Percentiles rank a stretch among this genome's conserved stretches.
phyloP scores from a whole-genome alignment of 2,888 invertebrate species.

The Melanchra persicariae region DNA sequence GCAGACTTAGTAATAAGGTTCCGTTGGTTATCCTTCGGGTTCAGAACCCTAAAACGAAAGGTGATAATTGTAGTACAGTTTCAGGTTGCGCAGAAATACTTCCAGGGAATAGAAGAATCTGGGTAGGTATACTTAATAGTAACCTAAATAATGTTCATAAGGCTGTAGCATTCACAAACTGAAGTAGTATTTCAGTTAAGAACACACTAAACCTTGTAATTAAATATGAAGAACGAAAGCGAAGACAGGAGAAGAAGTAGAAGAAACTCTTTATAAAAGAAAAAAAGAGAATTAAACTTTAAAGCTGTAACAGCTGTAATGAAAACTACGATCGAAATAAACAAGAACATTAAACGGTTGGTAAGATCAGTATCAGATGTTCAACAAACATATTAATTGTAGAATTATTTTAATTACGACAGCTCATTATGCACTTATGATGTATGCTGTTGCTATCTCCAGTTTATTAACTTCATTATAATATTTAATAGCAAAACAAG shows the following conservation, averaged over 20 bases:
- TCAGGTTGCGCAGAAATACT: background rate
- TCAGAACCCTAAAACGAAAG: too few relatives aligned
- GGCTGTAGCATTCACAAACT: too few relatives aligned
- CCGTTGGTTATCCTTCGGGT: too few relatives aligned
- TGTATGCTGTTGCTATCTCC: background rate
- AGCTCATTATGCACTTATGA: background rate
- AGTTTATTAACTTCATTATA: constrained; percentile 6
- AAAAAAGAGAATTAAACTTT: background rate
- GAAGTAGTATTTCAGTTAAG: background rate
- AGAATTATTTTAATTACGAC: background rate
- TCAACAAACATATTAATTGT: background rate
- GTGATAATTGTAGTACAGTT: too few relatives aligned
- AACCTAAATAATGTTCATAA: too few relatives aligned
- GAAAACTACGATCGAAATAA: background rate
- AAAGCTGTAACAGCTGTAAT: background rate
- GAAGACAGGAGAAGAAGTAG: background rate
- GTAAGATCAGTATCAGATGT: background rate
- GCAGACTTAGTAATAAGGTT: too few relatives aligned
- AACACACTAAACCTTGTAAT: background rate
- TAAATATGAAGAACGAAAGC: background rate
- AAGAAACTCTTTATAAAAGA: too few relatives aligned
- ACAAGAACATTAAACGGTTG: background rate
- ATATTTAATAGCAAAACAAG: constrained; percentile 4
- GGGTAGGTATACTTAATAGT: too few relatives aligned
- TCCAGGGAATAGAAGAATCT: too few relatives aligned